Conservation (phyloP, 2,888 invertebrate species). For the Lumbricus terrestris region DNA sequence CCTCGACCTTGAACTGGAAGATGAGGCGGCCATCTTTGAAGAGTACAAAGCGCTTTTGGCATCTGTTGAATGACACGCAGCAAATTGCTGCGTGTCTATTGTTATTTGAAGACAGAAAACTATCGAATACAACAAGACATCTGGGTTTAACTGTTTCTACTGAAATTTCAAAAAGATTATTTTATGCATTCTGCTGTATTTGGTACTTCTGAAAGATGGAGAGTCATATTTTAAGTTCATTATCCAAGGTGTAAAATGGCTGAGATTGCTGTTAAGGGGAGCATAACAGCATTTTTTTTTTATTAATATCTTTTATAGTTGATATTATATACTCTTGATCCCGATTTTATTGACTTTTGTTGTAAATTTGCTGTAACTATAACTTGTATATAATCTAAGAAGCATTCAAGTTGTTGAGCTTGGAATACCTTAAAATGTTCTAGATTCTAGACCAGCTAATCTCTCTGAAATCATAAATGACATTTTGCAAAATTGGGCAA, state of each 20-base stretch:
- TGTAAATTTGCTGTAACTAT: not conserved
- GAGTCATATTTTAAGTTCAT: not conserved
- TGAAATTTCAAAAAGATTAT: not conserved
- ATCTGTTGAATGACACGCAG: constrained; percentile 21
- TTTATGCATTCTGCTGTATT: not conserved
- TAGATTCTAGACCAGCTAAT: too few relatives aligned
- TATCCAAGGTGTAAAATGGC: not conserved
- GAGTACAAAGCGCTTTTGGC: constrained; percentile 46
- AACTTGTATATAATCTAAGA: not conserved
- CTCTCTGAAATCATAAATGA: too few relatives aligned
- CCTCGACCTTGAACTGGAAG: constrained; percentile 70
- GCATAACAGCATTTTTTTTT: not conserved
- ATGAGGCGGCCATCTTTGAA: constrained; percentile 68
- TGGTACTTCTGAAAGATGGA: not conserved
- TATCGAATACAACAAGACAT: not conserved
- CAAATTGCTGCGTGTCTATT: not conserved
- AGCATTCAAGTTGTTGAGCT: not conserved
- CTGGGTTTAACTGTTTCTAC: not conserved
- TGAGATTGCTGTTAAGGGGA: not conserved
- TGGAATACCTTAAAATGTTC: not conserved
- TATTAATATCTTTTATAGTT: not conserved
- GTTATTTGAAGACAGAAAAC: not conserved
- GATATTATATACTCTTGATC: not conserved
- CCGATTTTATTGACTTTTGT: not conserved
- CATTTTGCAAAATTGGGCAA: too few relatives aligned